phyloP scores from a whole-genome alignment of 2,888 invertebrate genomes.

The Cosmia pyralina region DNA sequence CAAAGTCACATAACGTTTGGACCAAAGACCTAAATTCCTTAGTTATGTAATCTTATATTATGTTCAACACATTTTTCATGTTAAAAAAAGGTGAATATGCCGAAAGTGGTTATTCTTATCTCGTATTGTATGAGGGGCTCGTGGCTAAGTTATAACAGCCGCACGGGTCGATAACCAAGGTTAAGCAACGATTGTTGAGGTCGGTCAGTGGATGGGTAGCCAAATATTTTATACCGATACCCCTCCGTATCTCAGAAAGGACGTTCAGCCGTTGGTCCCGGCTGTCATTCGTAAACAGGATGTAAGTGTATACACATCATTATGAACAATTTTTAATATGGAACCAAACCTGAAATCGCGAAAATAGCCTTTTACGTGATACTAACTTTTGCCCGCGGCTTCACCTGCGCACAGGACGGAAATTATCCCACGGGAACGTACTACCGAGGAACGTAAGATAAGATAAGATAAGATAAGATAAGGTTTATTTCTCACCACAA shows the following conservation, averaged over 20 bases:
- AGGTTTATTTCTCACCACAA: too few relatives aligned
- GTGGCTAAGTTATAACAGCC: not conserved
- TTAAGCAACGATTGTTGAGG: not conserved
- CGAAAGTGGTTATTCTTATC: too few relatives aligned
- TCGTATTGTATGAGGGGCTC: not conserved
- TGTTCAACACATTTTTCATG: conserved; percentile 13
- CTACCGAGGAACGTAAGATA: too few relatives aligned
- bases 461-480: too few relatives aligned
- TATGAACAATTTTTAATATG: too few relatives aligned
- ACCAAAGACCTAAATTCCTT: conserved; percentile 32
- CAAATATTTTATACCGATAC: not conserved
- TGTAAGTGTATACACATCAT: too few relatives aligned
- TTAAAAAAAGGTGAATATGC: not conserved
- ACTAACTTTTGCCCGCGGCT: too few relatives aligned
- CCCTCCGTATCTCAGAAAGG: not conserved
- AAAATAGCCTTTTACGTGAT: too few relatives aligned
- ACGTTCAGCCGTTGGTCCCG: not conserved
- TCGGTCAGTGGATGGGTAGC: not conserved
- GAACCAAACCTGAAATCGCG: too few relatives aligned
- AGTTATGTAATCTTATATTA: conserved; percentile 13
- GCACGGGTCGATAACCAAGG: not conserved
- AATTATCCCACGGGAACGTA: too few relatives aligned
- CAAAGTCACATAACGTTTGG: conserved; percentile 34
- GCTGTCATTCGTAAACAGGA: not conserved
- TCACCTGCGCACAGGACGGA: too few relatives aligned